phyloP scores from a whole-genome alignment of 1,140 invertebrate species.

The Anthonomus grandis region DNA sequence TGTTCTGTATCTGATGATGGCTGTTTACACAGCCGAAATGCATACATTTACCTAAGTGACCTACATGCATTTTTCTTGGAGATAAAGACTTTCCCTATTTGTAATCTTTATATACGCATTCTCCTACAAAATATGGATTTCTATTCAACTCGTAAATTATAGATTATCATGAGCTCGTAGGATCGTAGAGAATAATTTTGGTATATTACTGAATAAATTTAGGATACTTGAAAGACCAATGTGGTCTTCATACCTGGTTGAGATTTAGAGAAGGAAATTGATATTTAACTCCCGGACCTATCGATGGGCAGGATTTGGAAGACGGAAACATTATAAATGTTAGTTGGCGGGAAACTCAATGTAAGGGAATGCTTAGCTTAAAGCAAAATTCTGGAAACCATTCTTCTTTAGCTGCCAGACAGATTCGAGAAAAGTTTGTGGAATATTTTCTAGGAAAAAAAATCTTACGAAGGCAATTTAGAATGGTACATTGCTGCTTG shows the following conservation, averaged over 20 bases:
- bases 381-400: slow-evolving; percentile 12
- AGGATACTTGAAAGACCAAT: slow-evolving; percentile 22
- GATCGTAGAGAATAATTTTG: slow-evolving; percentile 22
- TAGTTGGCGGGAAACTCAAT: slow-evolving; percentile 10
- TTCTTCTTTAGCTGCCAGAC: slow-evolving; percentile 12
- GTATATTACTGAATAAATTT: slow-evolving; percentile 17
- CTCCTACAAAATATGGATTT: no score
- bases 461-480: slow-evolving; percentile 11
- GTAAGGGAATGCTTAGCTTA: slow-evolving; percentile 7
- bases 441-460: slow-evolving; percentile 16
- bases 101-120: no score
- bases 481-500: not conserved
- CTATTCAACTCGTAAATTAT: no score
- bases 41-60: no score
- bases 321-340: slow-evolving; percentile 6
- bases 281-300: slow-evolving; percentile 5
- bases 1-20: no score
- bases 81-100: no score
- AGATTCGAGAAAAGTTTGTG: slow-evolving; percentile 14
- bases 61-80: no score
- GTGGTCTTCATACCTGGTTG: slow-evolving; percentile 20
- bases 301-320: slow-evolving; percentile 10
- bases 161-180: slow-evolving; percentile 12
- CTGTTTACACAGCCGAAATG: no score
- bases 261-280: slow-evolving; percentile 13